These are phyloP conservation scores for Stigmatopora nigra DNA, from an alignment of 2,113 vertebrate genomes.

Conservation along the genomic window DNA sequence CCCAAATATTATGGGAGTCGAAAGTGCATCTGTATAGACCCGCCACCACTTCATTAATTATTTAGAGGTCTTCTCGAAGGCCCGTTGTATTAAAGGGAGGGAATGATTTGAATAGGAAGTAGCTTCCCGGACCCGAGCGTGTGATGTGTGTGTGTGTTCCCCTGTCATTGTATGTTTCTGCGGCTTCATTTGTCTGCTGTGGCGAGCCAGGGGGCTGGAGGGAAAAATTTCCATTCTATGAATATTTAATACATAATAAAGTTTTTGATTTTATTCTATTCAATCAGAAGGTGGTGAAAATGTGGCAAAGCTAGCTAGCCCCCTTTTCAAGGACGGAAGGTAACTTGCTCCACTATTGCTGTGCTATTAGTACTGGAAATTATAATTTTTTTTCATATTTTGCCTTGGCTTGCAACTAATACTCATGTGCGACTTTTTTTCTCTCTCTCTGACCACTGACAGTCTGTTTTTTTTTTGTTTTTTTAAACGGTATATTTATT, in stretches of 20 bases:
- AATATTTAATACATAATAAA: conserved; percentile 72
- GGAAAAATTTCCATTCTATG: conserved; percentile 69
- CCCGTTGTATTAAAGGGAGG: conserved; percentile 61
- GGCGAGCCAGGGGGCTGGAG: conserved; percentile 60
- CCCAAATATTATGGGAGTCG: conserved; percentile 49
- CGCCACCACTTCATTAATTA: conserved; percentile 63
- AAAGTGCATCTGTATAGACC: conserved; percentile 51
- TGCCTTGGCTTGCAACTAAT: too few relatives aligned
- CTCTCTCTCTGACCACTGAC: too few relatives aligned
- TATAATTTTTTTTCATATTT: too few relatives aligned
- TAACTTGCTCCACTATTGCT: conserved; percentile 31
- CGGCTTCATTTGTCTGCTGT: conserved; percentile 61
- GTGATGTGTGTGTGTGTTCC: conserved; percentile 65
- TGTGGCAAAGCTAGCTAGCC: conserved; percentile 38
- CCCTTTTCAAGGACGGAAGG: conserved; percentile 56
- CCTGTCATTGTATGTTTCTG: conserved; percentile 65
- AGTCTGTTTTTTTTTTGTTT: too few relatives aligned
- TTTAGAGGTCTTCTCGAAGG: conserved; percentile 56
- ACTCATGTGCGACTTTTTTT: too few relatives aligned
- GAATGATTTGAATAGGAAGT: conserved; percentile 67
- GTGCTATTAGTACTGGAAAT: conserved; percentile 7
- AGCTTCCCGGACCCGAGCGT: conserved; percentile 48
- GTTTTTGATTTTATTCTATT: conserved; percentile 67
- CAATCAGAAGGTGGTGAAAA: conserved; percentile 49
- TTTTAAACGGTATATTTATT: too few relatives aligned